Evolutionary conservation across 2,797 vertebrate genomes (phyloP), one percentile per base, ranked within the genome.

Genomic region (Poeciliopsis turneri): DNA sequence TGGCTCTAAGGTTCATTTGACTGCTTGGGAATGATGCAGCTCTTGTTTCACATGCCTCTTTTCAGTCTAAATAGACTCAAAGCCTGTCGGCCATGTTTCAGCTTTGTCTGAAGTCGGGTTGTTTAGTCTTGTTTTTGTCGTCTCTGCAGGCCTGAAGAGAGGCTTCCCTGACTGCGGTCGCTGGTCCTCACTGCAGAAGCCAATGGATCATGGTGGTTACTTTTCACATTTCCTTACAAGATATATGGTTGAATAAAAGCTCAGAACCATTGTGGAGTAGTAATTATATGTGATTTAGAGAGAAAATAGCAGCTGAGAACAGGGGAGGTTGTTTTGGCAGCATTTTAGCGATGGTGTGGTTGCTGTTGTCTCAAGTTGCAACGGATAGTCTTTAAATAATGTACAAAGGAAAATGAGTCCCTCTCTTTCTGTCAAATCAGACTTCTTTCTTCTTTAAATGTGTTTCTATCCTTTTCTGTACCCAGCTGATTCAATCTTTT

Each of bases 121-220:
- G 1, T 79, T 12, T 41, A 73, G 12, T 85, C 66, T 84, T 2
- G 3, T 82, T 41, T 25, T 66, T 16, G 25, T 81, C 6, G 20
- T 84, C 74, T 79, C 53, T 85, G 75, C 81, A 88, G 87, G 41
- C 74, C 85, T 77, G 16, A 84, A 66, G 74, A 84, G 75, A 66
- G 73, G 36, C 75, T 79, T 43, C 66, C 82, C 45, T 74, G 71
- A 80, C 47, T 76, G 66, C 30, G 3, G 9, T 20, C 55, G 25
- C 9, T 72, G 77, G 83, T 81, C 79, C 76, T 84, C 36, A 80
- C 80, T 85, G 76, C 43, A 49, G 73, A 89, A 82, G 74, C 84
- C 39, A 73, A 93, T 95, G 93, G 94, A 94, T 92, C 85, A 93
- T 91, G 92, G 89, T 91, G 92, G 90, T 92, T 66, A 91, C 89